Conservation (phyloP, 2,797 vertebrate species). For the Melanotaenia maccullochi region DNA sequence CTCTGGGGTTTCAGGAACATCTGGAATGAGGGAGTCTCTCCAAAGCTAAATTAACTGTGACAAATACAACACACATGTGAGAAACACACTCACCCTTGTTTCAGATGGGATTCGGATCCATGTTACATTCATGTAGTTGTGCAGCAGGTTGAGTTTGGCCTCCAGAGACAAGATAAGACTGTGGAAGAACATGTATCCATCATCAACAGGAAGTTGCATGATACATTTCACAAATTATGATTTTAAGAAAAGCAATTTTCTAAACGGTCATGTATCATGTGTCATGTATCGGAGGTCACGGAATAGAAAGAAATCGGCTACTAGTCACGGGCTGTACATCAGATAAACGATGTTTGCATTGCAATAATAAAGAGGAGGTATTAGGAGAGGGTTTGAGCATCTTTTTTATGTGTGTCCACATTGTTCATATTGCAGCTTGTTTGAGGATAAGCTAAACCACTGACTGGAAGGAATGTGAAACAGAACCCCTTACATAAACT, state of each 20-base stretch:
- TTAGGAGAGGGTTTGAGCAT: slow-evolving; percentile 8
- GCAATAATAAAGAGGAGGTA: neutral
- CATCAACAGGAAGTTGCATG: slow-evolving; percentile 30
- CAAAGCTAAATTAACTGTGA: slow-evolving; percentile 39
- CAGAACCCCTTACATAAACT: slow-evolving; percentile 68
- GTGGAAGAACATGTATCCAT: slow-evolving; percentile 38
- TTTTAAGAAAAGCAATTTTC: neutral
- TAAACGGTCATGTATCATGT: neutral
- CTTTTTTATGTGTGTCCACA: slow-evolving; percentile 31
- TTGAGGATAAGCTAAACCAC: slow-evolving; percentile 50
- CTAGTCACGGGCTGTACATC: neutral
- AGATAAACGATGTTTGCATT: neutral
- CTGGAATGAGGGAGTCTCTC: slow-evolving; percentile 46
- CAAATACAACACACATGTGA: slow-evolving; percentile 39
- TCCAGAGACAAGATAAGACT: slow-evolving; percentile 98
- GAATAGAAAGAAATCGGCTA: neutral
- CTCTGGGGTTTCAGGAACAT: slow-evolving; percentile 47
- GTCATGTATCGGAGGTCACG: slow-evolving; percentile 2
- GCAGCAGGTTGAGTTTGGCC: slow-evolving; percentile 97
- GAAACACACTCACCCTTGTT: slow-evolving; percentile 88
- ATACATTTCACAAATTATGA: neutral
- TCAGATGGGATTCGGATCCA: slow-evolving; percentile 99
- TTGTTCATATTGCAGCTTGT: slow-evolving; percentile 41
- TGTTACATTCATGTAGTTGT: slow-evolving; percentile 99
- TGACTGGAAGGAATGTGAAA: slow-evolving; percentile 72